phyloP scores from a whole-genome alignment of 2,797 vertebrate species.

The Danio albolineatus region DNA sequence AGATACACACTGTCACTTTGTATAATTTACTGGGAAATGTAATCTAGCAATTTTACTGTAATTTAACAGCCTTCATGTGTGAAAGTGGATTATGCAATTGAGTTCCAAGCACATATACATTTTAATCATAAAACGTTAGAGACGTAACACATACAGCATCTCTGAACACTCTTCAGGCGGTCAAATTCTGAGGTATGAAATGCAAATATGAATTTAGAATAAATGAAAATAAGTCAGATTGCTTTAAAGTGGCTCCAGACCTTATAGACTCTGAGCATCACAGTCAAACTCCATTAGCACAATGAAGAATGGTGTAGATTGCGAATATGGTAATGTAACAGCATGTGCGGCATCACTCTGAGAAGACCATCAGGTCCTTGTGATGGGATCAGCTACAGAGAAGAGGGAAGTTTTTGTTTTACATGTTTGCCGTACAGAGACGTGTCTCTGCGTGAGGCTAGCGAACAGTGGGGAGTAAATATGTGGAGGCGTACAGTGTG shows the following conservation, averaged over 20 bases:
- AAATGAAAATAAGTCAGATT: neutral
- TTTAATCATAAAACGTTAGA: neutral
- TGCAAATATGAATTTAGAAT: neutral
- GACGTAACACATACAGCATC: neutral
- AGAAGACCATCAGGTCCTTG: slow-evolving; percentile 16
- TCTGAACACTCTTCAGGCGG: neutral
- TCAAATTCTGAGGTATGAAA: neutral
- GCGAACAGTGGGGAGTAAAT: slow-evolving; percentile 15
- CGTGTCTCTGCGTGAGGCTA: slow-evolving; percentile 11
- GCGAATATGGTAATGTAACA: slow-evolving; percentile 22
- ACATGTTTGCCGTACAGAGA: slow-evolving; percentile 24
- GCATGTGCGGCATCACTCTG: slow-evolving; percentile 18
- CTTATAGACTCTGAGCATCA: neutral
- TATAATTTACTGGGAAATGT: neutral
- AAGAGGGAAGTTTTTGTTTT: neutral
- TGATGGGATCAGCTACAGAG: neutral
- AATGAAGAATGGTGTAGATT: slow-evolving; percentile 28
- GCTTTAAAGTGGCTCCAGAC: neutral
- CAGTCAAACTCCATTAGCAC: slow-evolving; percentile 32
- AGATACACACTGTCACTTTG: neutral
- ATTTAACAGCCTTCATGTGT: slow-evolving; percentile 11
- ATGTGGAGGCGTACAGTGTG: neutral
- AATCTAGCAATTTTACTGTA: neutral
- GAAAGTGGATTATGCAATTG: neutral
- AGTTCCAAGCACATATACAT: neutral